Conservation (phyloP, 2,113 vertebrate species). For the Ariopsis seemanni region DNA sequence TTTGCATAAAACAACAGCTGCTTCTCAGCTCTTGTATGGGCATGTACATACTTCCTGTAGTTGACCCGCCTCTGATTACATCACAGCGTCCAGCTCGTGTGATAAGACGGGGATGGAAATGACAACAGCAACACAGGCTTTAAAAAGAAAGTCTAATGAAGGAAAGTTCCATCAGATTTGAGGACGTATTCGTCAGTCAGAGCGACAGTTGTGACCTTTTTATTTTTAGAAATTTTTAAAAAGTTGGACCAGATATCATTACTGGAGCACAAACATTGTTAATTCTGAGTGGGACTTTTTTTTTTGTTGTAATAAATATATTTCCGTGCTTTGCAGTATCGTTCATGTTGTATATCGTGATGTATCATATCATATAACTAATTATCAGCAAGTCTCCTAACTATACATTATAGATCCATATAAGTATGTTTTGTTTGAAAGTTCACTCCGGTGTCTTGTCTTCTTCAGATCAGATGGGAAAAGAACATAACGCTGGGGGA, state of each 20-base stretch:
- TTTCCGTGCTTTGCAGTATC: neutral
- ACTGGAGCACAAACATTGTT: neutral
- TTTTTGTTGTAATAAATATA: neutral
- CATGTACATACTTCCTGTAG: neutral
- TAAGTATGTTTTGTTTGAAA: neutral
- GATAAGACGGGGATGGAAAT: neutral
- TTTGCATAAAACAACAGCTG: neutral
- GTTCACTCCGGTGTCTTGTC: constrained; percentile 12
- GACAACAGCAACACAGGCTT: neutral
- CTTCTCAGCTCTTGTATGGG: neutral
- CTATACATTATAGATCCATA: neutral
- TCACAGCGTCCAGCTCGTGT: neutral
- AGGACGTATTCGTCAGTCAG: neutral
- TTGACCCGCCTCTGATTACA: neutral
- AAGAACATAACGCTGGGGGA: constrained; percentile 83
- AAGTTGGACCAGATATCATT: neutral
- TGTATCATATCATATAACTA: neutral
- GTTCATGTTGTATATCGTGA: neutral
- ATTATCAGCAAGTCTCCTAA: too few species aligned
- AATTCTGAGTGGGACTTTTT: neutral
- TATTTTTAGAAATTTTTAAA: neutral
- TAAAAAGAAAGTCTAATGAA: neutral
- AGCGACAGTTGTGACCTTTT: neutral
- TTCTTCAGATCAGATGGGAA: constrained; percentile 80
- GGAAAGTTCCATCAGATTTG: neutral